Base-by-base conservation (phyloP, 2,113 vertebrate species). In the Cathartes aura region DNA sequence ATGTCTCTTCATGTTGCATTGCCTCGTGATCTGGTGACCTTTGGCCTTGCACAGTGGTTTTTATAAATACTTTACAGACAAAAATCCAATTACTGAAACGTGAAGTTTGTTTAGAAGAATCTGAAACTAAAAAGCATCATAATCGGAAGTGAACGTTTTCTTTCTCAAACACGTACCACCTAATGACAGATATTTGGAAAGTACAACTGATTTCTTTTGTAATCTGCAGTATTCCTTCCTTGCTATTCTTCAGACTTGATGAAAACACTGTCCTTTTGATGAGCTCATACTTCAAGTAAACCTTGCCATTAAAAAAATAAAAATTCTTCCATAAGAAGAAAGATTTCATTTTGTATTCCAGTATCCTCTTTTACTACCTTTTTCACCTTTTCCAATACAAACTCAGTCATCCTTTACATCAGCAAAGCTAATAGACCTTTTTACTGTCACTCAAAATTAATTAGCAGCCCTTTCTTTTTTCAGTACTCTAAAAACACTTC, bases 1-100 rank as follows among this genome's bases (percentile, higher is more conserved):
- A 15, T 1, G 2, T 5, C 32, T 32, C 40, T 32, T 59, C 32
- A 6, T 2, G 1, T 19, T 59, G 23, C 20, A 1, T 15, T 59
- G 67, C 67, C 27, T 72, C 8, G 5, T 16, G 24, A 20, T 24
- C 43, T 71, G 79, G 9, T 34, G 36, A 13, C 79, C 7, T 36
- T 66, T 27, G 18, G 21, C 47, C 53, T 36, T 20, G 58, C n/a
- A 48, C 21, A 18, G 12, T 10, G 30, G 3, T 18, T 58, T 91
- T 66, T 47, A 18, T 34, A 60, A 53, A 55, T 38, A 42, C 22
- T 40, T 45, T 15, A 18, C 18, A 62, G 48, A 43, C 24, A 79
- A 73, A 86, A 86, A n/a, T 22, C 36, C 12, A 32, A 2, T 50
- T 73, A 32, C 18, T 73, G 56, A 19, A 17, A 73, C 58, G 47